Base-by-base conservation (phyloP, 2,888 invertebrate species). In the Antheraea assamensis region DNA sequence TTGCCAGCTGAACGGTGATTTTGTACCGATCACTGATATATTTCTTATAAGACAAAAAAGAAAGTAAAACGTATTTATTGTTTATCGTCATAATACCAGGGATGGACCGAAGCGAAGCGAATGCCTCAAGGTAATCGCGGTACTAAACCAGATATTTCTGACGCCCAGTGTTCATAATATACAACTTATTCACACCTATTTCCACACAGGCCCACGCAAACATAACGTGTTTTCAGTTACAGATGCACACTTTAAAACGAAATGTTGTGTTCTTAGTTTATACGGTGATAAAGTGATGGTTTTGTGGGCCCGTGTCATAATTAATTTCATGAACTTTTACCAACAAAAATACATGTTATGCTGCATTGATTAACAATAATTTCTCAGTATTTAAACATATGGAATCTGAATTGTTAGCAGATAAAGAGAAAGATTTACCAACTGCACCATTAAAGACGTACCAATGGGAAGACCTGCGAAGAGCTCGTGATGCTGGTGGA, bases 381-480 rank as follows among this genome's bases (percentile, higher is more conserved):
- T 70, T 76, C 77, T 74, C 75, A 73, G 78, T 78, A 78, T 80
- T 80, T 82, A 92, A 91, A 92, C 93, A 90, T 93, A 94, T 94
- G 94, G 94, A 93, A 94, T 92, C 94, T 94, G 88, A 90, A 93
- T 95, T 94, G 91, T 95, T 88, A 82, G 88, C 95, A 95, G 95
- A 95, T 93, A 91, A 87, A 88, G 87, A 89, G 78, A 90, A 89
- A 89, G 87, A 86, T 82, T 83, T 88, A 82, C 97, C 97, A 80
- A 96, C 96, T 78, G 95, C 97, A 82, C 97, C 97, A 77, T 95
- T 96, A 82, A 96, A 97, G 90, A 97, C 97, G 73, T 97, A 97
- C 90, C 95, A 96, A 93, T 97, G 97, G 97, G 97, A 97, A 92
- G 97, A 97, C 90, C 92, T 97, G 66, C 93, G 96, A 82, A 95